A percentile compares a stretch with the other conserved stretches of the same genome.
phyloP scores from a whole-genome alignment of 2,113 vertebrate species.

The Sinosuthora webbiana region DNA sequence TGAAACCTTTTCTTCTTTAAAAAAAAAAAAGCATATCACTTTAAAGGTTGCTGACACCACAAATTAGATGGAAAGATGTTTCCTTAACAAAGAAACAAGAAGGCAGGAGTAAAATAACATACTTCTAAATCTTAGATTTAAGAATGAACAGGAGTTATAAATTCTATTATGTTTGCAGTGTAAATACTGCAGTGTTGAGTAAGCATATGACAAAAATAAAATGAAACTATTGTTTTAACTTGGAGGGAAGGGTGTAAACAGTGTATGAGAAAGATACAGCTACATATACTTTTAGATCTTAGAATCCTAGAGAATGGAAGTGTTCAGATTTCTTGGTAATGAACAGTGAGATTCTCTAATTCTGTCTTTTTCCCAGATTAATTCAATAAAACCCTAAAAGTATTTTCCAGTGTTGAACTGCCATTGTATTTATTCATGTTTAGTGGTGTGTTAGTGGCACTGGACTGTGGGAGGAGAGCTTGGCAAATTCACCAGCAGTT shows the following conservation, averaged over 20 bases:
- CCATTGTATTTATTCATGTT: not conserved
- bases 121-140: not conserved
- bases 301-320: not conserved
- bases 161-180: not conserved
- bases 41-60: not conserved
- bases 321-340: not conserved
- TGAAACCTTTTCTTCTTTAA: not conserved
- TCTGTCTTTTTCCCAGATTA: not conserved
- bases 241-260: not conserved
- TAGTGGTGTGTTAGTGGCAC: not conserved
- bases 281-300: not conserved
- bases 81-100: not conserved
- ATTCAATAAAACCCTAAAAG: not conserved
- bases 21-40: not conserved
- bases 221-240: constrained; percentile 34
- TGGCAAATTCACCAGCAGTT: not conserved
- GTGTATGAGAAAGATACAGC: not conserved
- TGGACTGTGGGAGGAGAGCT: not conserved
- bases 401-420: not conserved
- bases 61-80: not conserved
- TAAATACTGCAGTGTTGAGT: constrained; percentile 15
- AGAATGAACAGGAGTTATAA: not conserved
- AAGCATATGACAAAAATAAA: constrained; percentile 41
- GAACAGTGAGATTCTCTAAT: not conserved
- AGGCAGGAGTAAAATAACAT: not conserved